phyloP scores from a whole-genome alignment of 2,888 invertebrate genomes.

The Mythimna loreyi region DNA sequence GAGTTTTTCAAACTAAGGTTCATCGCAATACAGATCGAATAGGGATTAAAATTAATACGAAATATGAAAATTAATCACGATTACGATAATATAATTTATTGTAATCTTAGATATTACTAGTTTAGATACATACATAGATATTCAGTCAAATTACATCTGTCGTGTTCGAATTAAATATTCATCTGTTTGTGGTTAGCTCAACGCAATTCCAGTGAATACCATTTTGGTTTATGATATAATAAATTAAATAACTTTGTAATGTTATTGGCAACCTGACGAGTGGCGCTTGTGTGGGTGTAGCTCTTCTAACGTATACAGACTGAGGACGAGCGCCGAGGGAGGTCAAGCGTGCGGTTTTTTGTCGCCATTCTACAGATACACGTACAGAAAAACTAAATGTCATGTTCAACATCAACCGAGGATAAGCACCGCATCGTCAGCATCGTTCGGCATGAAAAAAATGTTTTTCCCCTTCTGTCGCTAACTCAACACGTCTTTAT shows the following conservation, averaged over 20 bases:
- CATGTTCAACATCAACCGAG: constrained; percentile 15
- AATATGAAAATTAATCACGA: constrained; percentile 2
- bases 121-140: not conserved
- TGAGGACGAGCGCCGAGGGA: constrained; percentile 17
- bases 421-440: too few species aligned
- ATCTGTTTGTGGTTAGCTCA: not conserved
- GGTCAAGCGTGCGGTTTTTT: constrained; percentile 40
- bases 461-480: constrained; percentile 15
- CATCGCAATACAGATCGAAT: not conserved
- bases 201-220: constrained; percentile 12
- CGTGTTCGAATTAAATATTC: constrained; percentile 2
- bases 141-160: constrained; percentile 1
- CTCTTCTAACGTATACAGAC: not conserved
- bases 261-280: constrained; percentile 4
- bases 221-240: constrained; percentile 21
- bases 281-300: constrained; percentile 22
- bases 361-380: constrained; percentile 2
- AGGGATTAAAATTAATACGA: constrained; percentile 1
- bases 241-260: constrained; percentile 11
- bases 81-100: constrained; percentile 5
- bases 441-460: constrained; percentile 17
- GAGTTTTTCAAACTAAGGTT: not conserved
- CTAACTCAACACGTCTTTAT: constrained; percentile 11
- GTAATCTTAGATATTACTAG: not conserved
- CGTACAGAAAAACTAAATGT: constrained; percentile 37